These are phyloP conservation scores for Protomyctophum bolini DNA, from an alignment of 2,113 vertebrate species.

Conservation along the genomic window DNA sequence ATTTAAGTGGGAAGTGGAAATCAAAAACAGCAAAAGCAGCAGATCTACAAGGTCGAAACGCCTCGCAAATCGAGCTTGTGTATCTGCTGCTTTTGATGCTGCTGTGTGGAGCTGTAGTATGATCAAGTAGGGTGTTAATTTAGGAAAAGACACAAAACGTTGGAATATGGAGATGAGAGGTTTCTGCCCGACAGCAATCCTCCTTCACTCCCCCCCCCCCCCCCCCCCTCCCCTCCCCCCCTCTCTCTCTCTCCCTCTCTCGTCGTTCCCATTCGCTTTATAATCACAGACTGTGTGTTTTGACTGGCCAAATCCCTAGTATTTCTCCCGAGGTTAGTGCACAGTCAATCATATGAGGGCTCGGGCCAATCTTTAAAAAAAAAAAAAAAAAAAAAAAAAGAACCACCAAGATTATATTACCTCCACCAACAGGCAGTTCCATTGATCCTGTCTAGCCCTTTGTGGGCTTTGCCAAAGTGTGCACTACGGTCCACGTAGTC, in stretches of 20 bases:
- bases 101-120: too few species aligned
- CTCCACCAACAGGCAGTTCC: constrained; percentile 61
- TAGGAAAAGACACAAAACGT: too few species aligned
- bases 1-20: constrained; percentile 58
- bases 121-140: too few species aligned
- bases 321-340: constrained; percentile 60
- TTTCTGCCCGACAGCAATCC: constrained; percentile 16
- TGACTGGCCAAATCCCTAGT: constrained; percentile 63
- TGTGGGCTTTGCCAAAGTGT: constrained; percentile 41
- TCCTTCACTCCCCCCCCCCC: constrained; percentile 51
- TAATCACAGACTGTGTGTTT: constrained; percentile 61
- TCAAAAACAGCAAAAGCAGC: too few species aligned
- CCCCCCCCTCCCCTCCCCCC: constrained; percentile 35
- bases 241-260: constrained; percentile 27
- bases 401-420: constrained; percentile 61
- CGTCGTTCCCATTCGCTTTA: constrained; percentile 28
- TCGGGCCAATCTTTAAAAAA: constrained; percentile 55
- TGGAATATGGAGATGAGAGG: too few species aligned
- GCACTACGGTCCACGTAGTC: constrained; percentile 13
- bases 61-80: too few species aligned
- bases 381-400: neutral
- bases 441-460: constrained; percentile 54
- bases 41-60: too few species aligned
- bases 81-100: too few species aligned
- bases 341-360: constrained; percentile 56